These are phyloP conservation scores for Montipora cactus DNA, from an alignment of 64 coral and sea anemone genomes.

Conservation along the genomic window DNA sequence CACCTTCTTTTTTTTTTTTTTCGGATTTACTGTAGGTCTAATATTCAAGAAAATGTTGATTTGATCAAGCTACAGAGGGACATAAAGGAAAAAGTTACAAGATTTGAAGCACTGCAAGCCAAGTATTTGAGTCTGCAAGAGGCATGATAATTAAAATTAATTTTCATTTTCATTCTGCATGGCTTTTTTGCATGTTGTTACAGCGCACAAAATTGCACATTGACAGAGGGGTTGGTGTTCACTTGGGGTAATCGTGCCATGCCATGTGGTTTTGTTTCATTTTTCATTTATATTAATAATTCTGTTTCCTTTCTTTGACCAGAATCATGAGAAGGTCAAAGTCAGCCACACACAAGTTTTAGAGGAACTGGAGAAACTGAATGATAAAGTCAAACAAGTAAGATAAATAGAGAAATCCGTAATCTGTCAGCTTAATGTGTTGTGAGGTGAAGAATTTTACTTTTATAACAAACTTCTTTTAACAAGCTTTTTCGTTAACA, in stretches of 20 bases:
- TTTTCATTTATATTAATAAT: too few species aligned
- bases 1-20: not conserved
- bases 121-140: slow-evolving; percentile 92
- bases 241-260: too few species aligned
- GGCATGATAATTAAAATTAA: slow-evolving; percentile 5
- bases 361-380: slow-evolving; percentile 94
- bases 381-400: slow-evolving; percentile 91
- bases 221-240: too few species aligned
- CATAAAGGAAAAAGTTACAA: slow-evolving; percentile 92
- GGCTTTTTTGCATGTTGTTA: too few species aligned
- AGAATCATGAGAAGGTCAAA: slow-evolving; percentile 97
- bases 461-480: too few species aligned
- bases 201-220: too few species aligned
- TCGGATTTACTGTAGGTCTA: slow-evolving; percentile 42
- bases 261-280: too few species aligned
- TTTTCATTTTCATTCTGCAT: not conserved
- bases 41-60: slow-evolving; percentile 95
- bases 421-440: too few species aligned
- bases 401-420: not conserved
- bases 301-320: not conserved
- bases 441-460: too few species aligned
- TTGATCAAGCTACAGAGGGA: slow-evolving; percentile 97
- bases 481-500: too few species aligned
- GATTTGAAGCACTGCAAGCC: slow-evolving; percentile 91
- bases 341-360: slow-evolving; percentile 87